Evolutionary conservation across 2,888 invertebrate genomes (phyloP).

Genomic region (Lissonota sp.): DNA sequence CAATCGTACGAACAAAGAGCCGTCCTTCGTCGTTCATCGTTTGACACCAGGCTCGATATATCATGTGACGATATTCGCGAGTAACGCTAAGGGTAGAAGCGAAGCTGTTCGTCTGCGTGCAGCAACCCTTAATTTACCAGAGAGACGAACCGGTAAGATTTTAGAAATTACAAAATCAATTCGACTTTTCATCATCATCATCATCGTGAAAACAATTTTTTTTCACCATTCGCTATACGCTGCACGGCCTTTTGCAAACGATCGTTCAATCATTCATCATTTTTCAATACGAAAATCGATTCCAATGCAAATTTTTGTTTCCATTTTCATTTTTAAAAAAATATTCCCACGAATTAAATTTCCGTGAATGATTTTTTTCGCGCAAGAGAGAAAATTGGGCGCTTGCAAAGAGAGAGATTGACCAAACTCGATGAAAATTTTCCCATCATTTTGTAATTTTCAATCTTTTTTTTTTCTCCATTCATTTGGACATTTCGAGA

Average conservation of each 20-base stretch:
- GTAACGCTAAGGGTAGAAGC: constrained; percentile 90
- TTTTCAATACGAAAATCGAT: no score
- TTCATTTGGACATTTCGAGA: no score
- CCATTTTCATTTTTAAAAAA: no score
- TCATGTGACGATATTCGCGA: constrained; percentile 88
- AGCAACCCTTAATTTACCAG: constrained; percentile 90
- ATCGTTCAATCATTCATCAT: constrained; percentile 71
- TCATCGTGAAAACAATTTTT: constrained; percentile 58
- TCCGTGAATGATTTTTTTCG: no score
- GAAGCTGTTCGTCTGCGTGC: constrained; percentile 88
- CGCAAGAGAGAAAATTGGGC: no score
- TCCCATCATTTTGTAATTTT: no score
- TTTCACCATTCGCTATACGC: constrained; percentile 80
- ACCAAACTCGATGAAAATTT: no score
- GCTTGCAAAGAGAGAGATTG: no score
- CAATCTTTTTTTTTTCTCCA: no score
- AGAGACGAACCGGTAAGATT: constrained; percentile 88
- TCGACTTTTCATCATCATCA: constrained; percentile 32
- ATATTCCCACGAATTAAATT: no score
- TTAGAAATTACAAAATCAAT: constrained; percentile 1
- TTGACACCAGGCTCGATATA: constrained; percentile 89
- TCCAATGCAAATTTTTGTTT: no score
- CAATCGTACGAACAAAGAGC: constrained; percentile 86
- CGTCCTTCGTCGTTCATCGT: constrained; percentile 88
- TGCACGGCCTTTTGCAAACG: constrained; percentile 81